A percentile compares a stretch with the other conserved stretches of the same genome.
These are phyloP conservation scores for Bemisia tabaci DNA, from an alignment of 1,140 invertebrate genomes.

Conservation along the genomic window DNA sequence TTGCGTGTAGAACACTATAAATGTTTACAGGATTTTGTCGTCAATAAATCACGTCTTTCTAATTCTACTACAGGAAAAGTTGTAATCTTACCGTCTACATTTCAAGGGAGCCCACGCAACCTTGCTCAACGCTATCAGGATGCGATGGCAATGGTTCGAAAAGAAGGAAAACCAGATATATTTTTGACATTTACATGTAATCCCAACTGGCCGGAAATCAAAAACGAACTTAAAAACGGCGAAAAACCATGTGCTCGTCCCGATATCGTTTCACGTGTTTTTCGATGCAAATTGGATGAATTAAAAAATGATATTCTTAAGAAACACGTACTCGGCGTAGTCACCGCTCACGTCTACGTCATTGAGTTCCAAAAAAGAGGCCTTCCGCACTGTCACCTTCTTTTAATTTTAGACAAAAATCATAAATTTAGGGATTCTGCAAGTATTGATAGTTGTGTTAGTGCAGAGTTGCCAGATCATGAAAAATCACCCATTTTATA, in stretches of 20 bases:
- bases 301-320: neutral
- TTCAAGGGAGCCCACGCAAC: constrained; percentile 4
- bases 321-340: constrained; percentile 2
- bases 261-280: constrained; percentile 8
- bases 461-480: constrained; percentile 37
- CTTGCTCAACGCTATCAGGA: neutral
- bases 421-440: constrained; percentile 15
- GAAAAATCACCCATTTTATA: constrained; percentile 27
- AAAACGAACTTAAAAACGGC: neutral
- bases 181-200: constrained; percentile 16
- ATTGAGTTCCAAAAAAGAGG: constrained; percentile 13
- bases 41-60: constrained; percentile 13
- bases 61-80: constrained; percentile 16
- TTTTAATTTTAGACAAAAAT: neutral
- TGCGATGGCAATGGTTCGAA: neutral
- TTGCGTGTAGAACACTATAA: constrained; percentile 29
- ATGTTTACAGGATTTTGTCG: neutral
- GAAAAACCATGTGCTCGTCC: neutral
- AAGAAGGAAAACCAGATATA: constrained; percentile 13
- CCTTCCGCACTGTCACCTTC: constrained; percentile 11
- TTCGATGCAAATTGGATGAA: neutral
- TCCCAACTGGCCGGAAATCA: constrained; percentile 12
- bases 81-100: constrained; percentile 9
- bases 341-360: neutral
- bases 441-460: constrained; percentile 34